phyloP scores from a whole-genome alignment of 2,113 vertebrate species.

The Stomatorhinus ivindoensis region DNA sequence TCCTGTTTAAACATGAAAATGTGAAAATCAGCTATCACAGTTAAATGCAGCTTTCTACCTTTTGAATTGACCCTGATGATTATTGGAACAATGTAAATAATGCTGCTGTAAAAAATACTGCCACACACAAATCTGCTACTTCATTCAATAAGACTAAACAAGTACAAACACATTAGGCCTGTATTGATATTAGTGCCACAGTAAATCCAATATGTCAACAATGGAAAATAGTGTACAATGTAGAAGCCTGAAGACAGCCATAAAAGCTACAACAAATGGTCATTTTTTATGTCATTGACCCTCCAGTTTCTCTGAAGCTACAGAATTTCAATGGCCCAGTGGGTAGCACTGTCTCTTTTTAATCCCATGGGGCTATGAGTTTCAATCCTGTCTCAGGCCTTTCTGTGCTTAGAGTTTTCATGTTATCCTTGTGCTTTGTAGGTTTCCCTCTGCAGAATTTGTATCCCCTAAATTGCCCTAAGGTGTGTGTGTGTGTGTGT shows the following conservation, averaged over 20 bases:
- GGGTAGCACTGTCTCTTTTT: neutral
- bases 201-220: neutral
- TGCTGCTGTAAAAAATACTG: neutral
- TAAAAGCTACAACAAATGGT: neutral
- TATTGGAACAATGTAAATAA: neutral
- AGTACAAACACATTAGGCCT: neutral
- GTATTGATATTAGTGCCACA: neutral
- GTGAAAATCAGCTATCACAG: neutral
- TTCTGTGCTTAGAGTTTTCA: neutral
- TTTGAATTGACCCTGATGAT: neutral
- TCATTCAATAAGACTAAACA: neutral
- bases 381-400: neutral
- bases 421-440: neutral
- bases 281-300: neutral
- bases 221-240: neutral
- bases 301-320: neutral
- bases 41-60: neutral
- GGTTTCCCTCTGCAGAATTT: neutral
- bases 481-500: neutral
- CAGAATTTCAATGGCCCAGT: neutral
- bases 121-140: neutral
- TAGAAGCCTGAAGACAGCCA: neutral
- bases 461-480: neutral
- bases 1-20: neutral
- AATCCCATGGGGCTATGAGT: neutral